These are phyloP conservation scores for Mormyrus hasselquistii DNA, from an alignment of 2,797 vertebrate species.

Conservation along the genomic window DNA sequence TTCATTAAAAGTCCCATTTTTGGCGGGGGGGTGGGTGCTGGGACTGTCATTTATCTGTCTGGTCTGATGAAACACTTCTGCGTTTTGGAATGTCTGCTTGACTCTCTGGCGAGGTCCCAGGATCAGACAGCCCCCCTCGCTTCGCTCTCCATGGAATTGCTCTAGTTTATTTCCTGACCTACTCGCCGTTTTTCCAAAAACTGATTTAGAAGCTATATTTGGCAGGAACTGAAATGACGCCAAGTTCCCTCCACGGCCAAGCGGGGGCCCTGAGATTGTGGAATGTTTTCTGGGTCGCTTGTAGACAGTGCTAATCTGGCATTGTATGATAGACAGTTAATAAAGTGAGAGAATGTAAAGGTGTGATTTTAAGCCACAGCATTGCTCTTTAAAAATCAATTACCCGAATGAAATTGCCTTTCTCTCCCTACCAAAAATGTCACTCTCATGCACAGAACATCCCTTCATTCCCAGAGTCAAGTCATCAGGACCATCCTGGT, in stretches of 20 bases:
- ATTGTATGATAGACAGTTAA: neutral
- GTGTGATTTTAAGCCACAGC: neutral
- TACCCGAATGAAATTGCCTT: neutral
- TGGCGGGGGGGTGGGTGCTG: neutral
- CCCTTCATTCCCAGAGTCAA: neutral
- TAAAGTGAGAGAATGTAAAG: neutral
- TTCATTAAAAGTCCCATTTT: neutral
- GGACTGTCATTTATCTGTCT: neutral
- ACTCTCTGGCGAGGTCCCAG: neutral
- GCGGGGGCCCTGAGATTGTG: neutral
- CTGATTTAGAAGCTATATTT: slow-evolving; percentile 17
- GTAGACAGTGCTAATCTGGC: neutral
- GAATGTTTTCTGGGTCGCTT: neutral
- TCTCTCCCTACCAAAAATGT: neutral
- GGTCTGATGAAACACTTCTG: neutral
- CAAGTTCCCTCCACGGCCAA: neutral
- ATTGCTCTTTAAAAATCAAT: neutral
- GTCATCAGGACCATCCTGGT: neutral
- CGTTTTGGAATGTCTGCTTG: neutral
- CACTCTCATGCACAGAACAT: neutral
- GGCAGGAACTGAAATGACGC: slow-evolving; percentile 6
- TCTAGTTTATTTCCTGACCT: slow-evolving; percentile 11
- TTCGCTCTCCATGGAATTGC: neutral
- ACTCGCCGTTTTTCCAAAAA: slow-evolving; percentile 22
- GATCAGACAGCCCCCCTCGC: neutral